These are phyloP conservation scores for Ophion costatus DNA, from an alignment of 2,888 invertebrate genomes.

Conservation along the genomic window DNA sequence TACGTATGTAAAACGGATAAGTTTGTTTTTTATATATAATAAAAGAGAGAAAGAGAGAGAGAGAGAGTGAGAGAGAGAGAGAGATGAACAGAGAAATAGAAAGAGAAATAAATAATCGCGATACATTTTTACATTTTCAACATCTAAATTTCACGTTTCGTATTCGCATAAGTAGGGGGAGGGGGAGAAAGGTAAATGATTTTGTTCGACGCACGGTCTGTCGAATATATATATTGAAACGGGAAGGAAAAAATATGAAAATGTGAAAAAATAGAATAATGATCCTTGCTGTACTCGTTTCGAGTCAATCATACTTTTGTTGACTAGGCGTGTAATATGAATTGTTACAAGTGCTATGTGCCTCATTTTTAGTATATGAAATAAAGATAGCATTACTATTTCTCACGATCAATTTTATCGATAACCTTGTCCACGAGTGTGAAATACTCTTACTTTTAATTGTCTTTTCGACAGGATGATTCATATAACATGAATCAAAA, in stretches of 20 bases:
- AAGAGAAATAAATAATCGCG: constrained; percentile 50
- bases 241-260: constrained; percentile 31
- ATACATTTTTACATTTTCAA: constrained; percentile 70
- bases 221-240: constrained; percentile 57
- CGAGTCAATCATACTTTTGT: constrained; percentile 69
- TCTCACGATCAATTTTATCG: constrained; percentile 59
- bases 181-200: constrained; percentile 36
- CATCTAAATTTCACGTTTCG: constrained; percentile 65
- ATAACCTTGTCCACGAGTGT: constrained; percentile 10
- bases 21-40: constrained; percentile 63
- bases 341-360: constrained; percentile 72
- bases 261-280: constrained; percentile 50
- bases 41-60: constrained; percentile 45
- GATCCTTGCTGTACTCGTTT: constrained; percentile 66
- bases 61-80: constrained; percentile 37
- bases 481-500: too few relatives aligned
- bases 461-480: too few relatives aligned
- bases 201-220: constrained; percentile 39
- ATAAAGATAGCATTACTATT: constrained; percentile 70
- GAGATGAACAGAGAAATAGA: constrained; percentile 17
- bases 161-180: constrained; percentile 58
- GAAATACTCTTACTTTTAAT: too few relatives aligned
- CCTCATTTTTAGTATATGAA: constrained; percentile 71
- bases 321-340: constrained; percentile 71
- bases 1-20: constrained; percentile 68